Conservation (phyloP, 1,140 invertebrate species). For the Lepidotrigona ventralis region DNA sequence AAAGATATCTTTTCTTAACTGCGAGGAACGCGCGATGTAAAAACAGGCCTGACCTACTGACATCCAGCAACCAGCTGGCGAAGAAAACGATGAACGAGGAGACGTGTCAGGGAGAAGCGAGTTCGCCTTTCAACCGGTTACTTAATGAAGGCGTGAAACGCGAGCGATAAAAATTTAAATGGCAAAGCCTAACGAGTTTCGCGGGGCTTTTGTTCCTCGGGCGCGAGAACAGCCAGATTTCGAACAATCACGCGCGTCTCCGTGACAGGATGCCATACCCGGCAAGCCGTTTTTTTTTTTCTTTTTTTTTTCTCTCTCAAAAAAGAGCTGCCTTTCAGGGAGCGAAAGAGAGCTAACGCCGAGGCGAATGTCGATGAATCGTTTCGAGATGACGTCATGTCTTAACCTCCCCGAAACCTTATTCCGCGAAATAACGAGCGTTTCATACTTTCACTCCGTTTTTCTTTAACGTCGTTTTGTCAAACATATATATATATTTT, state of each 20-base stretch:
- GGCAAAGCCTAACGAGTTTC: slow-evolving; percentile 40
- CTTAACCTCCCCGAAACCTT: neutral
- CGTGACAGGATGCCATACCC: slow-evolving; percentile 9
- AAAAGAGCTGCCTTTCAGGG: slow-evolving; percentile 9
- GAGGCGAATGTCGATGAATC: slow-evolving; percentile 27
- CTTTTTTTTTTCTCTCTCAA: too few species aligned
- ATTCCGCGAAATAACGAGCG: neutral
- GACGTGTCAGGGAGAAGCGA: neutral
- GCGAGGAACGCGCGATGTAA: neutral
- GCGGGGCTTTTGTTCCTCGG: slow-evolving; percentile 1
- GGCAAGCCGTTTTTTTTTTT: too few species aligned
- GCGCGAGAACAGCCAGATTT: slow-evolving; percentile 16
- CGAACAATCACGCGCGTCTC: slow-evolving; percentile 22
- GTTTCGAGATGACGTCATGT: slow-evolving; percentile 21
- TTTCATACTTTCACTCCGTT: too few species aligned
- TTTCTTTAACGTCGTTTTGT: neutral
- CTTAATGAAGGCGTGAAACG: slow-evolving; percentile 37
- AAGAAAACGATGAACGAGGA: neutral
- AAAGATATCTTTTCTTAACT: neutral
- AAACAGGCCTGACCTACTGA: slow-evolving; percentile 32
- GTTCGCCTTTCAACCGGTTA: slow-evolving; percentile 18
- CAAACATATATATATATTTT: too few species aligned
- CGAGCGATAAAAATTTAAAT: slow-evolving; percentile 36
- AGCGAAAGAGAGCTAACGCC: neutral
- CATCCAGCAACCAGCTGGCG: neutral